Conservation (phyloP, 2,797 vertebrate species). For the Tangara arthus region DNA sequence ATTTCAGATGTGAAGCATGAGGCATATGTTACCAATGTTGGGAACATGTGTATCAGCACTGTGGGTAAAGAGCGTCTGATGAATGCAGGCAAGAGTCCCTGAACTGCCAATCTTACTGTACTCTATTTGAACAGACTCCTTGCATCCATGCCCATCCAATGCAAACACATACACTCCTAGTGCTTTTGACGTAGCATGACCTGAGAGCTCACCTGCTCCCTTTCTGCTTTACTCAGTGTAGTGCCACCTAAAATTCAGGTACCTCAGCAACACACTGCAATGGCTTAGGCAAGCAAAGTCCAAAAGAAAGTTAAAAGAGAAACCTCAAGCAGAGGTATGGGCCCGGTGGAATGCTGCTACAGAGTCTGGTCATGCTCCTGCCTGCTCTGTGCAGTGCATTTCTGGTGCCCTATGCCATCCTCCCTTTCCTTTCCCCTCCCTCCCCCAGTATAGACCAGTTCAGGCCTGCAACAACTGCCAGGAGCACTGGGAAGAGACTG, state of each 20-base stretch:
- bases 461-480: not conserved
- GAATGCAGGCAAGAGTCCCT: not conserved
- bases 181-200: not conserved
- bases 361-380: not conserved
- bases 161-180: not conserved
- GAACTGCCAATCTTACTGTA: not conserved
- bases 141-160: not conserved
- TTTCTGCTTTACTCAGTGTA: not conserved
- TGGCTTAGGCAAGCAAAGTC: not conserved
- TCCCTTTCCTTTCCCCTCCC: no score
- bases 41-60: not conserved
- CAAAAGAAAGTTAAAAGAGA: not conserved
- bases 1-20: not conserved
- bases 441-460: fast-evolving
- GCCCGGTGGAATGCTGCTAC: not conserved
- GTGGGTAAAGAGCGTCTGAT: not conserved
- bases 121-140: not conserved
- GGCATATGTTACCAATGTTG: not conserved
- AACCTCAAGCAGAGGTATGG: not conserved
- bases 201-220: not conserved
- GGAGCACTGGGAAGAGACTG: fast-evolving
- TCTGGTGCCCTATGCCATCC: not conserved
- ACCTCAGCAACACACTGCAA: not conserved
- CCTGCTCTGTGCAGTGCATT: not conserved
- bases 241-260: not conserved